Evolutionary conservation across 2,113 vertebrate genomes (phyloP).

Genomic region (Pelobates fuscus): DNA sequence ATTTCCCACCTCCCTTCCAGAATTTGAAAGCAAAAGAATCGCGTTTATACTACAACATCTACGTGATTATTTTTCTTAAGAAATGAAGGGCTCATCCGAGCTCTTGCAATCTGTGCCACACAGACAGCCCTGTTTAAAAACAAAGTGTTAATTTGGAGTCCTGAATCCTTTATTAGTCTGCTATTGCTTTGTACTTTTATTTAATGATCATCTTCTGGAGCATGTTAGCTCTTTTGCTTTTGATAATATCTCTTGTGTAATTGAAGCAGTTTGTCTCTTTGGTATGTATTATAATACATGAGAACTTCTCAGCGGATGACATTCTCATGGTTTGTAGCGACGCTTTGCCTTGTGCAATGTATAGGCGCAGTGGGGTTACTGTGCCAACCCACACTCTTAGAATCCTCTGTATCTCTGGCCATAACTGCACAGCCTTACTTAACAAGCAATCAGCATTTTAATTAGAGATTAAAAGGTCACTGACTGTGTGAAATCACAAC

Average conservation of each 20-base stretch:
- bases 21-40: constrained; percentile 16
- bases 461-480: constrained; percentile 84
- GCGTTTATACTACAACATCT: constrained; percentile 22
- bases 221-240: constrained; percentile 46
- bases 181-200: constrained; percentile 42
- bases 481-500: constrained; percentile 79
- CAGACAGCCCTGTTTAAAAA: constrained; percentile 21
- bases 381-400: constrained; percentile 74
- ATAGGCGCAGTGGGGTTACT: constrained; percentile 70
- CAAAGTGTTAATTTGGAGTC: constrained; percentile 43
- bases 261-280: constrained; percentile 49
- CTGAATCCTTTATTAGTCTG: constrained; percentile 43
- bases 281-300: constrained; percentile 38
- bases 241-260: constrained; percentile 49
- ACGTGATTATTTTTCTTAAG: constrained; percentile 33
- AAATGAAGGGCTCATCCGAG: constrained; percentile 31
- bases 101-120: constrained; percentile 22
- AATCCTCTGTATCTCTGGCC: constrained; percentile 76
- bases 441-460: constrained; percentile 83
- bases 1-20: constrained; percentile 15
- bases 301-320: constrained; percentile 18
- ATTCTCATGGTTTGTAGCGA: constrained; percentile 52
- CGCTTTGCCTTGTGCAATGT: constrained; percentile 38
- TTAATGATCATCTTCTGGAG: constrained; percentile 42
- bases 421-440: constrained; percentile 76